Percentiles rank a stretch among this genome's conserved stretches.
Conservation (phyloP, 2,797 vertebrate genomes). For the Spea hammondii region DNA sequence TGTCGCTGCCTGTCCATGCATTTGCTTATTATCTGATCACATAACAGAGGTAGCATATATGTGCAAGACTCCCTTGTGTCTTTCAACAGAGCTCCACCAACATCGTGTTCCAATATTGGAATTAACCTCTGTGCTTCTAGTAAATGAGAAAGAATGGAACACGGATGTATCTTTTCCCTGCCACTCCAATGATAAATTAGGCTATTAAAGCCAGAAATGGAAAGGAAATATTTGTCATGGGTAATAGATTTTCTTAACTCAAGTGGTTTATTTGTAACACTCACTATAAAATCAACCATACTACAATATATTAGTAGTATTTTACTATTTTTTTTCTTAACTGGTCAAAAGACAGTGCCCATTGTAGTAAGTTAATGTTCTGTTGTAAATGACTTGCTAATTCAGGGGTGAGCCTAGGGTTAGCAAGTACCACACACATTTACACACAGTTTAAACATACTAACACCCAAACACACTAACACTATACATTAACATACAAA, state of each 20-base stretch:
- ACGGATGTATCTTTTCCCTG: not conserved
- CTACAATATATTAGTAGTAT: too few relatives aligned
- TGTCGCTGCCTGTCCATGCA: conserved; percentile 14
- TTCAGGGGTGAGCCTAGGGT: too few relatives aligned
- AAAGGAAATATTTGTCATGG: conserved; percentile 5
- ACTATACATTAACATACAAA: too few relatives aligned
- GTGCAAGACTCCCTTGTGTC: conserved; percentile 11
- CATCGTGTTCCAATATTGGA: conserved; percentile 2
- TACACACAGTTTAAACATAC: too few relatives aligned
- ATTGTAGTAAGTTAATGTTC: not conserved
- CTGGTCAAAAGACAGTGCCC: too few relatives aligned
- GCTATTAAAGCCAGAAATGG: conserved; percentile 17
- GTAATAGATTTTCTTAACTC: conserved; percentile 23
- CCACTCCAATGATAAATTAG: conserved; percentile 40
- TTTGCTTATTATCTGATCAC: conserved; percentile 34
- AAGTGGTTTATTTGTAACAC: too few relatives aligned
- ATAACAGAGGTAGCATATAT: conserved; percentile 23
- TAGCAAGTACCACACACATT: too few relatives aligned
- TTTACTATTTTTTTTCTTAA: too few relatives aligned
- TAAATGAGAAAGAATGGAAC: conserved; percentile 28
- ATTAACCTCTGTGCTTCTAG: conserved; percentile 44
- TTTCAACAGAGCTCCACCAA: not conserved
- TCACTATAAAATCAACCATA: too few relatives aligned
- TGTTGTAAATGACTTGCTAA: not conserved
- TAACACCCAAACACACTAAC: too few relatives aligned